phyloP scores from a whole-genome alignment of 2,888 invertebrate genomes.

The Eudemis profundana region DNA sequence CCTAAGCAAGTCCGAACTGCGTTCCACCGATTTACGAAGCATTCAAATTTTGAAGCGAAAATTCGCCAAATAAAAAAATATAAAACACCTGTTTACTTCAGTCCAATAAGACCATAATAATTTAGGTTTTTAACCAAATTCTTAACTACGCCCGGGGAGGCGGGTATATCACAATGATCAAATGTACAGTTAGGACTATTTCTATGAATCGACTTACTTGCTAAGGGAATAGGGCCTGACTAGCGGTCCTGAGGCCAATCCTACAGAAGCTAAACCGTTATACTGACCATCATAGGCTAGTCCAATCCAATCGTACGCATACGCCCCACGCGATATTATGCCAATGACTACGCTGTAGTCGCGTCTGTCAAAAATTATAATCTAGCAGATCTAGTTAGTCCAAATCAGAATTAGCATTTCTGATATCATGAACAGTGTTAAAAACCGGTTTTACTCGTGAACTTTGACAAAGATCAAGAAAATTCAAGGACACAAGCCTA shows the following conservation, averaged over 20 bases:
- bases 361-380: not conserved
- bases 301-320: not conserved
- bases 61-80: slow-evolving; percentile 23
- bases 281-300: slow-evolving; percentile 10
- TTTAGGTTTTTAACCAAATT: slow-evolving; percentile 64
- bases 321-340: not conserved
- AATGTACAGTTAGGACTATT: slow-evolving; percentile 36
- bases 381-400: slow-evolving; percentile 8
- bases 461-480: not conserved
- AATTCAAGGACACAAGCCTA: not conserved
- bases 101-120: slow-evolving; percentile 45
- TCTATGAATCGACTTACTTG: slow-evolving; percentile 30
- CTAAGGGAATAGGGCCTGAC: slow-evolving; percentile 37
- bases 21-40: slow-evolving; percentile 36
- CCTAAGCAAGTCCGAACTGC: slow-evolving; percentile 42
- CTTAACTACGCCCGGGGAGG: slow-evolving; percentile 48
- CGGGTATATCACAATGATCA: slow-evolving; percentile 40
- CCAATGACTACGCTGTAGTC: not conserved
- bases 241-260: slow-evolving; percentile 24
- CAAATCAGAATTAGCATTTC: slow-evolving; percentile 5
- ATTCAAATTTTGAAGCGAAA: slow-evolving; percentile 32
- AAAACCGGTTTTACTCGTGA: slow-evolving; percentile 9
- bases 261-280: slow-evolving; percentile 22
- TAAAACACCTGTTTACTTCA: slow-evolving; percentile 36
- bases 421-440: not conserved